A percentile compares a stretch with the other conserved stretches of the same genome.
These are phyloP conservation scores for Cherax destructor DNA, from an alignment of 1,140 invertebrate genomes.

Conservation along the genomic window DNA sequence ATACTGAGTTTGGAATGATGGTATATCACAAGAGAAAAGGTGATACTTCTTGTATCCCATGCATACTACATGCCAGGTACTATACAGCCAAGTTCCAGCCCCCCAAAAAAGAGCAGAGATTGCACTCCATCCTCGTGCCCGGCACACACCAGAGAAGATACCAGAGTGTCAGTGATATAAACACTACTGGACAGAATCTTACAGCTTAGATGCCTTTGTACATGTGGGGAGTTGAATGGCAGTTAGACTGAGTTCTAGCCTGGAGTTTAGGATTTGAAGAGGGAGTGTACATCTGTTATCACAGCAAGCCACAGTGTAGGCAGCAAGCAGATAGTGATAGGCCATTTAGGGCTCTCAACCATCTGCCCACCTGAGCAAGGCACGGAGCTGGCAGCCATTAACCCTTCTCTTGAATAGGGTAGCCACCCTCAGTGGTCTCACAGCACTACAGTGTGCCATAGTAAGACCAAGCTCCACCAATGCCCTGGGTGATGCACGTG, in stretches of 20 bases:
- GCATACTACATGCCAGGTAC: slow-evolving; percentile 21
- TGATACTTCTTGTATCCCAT: slow-evolving; percentile 11
- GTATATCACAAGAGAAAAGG: slow-evolving; percentile 51
- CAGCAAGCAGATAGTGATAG: slow-evolving; percentile 21
- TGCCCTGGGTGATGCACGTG: slow-evolving; percentile 51
- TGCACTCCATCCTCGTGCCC: slow-evolving; percentile 6
- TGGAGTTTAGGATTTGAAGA: slow-evolving; percentile 45
- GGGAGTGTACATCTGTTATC: slow-evolving; percentile 62
- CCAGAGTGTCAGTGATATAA: slow-evolving; percentile 22
- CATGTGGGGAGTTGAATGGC: slow-evolving; percentile 57
- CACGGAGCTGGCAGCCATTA: slow-evolving; percentile 43
- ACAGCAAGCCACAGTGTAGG: slow-evolving; percentile 63
- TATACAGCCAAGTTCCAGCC: slow-evolving; percentile 41
- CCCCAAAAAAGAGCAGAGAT: background rate
- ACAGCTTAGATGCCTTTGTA: slow-evolving; percentile 63
- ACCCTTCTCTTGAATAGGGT: slow-evolving; percentile 28
- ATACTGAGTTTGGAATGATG: slow-evolving; percentile 56
- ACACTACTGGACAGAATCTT: slow-evolving; percentile 49
- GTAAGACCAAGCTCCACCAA: slow-evolving; percentile 57
- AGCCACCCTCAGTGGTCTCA: slow-evolving; percentile 19
- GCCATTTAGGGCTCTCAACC: background rate
- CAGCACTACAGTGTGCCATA: slow-evolving; percentile 6
- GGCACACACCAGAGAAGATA: slow-evolving; percentile 4
- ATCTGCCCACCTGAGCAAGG: slow-evolving; percentile 45
- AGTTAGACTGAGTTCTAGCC: slow-evolving; percentile 60